A percentile compares a stretch with the other conserved stretches of the same genome.
Conservation (phyloP, 2,113 vertebrate genomes). For the Aphyosemion australe region DNA sequence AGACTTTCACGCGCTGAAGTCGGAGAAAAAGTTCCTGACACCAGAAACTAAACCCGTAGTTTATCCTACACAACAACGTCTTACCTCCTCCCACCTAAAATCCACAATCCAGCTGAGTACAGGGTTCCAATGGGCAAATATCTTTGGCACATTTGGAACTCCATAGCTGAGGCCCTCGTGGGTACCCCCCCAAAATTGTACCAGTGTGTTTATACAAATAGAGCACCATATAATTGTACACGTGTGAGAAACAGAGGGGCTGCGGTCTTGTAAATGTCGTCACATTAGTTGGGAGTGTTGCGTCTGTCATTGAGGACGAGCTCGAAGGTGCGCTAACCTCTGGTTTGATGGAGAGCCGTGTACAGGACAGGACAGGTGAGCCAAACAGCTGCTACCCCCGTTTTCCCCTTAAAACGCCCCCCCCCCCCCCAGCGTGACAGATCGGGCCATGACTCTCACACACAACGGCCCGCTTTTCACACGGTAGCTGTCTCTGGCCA, state of each 20-base stretch:
- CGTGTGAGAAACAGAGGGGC: slow-evolving; percentile 61
- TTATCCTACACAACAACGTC: slow-evolving; percentile 21
- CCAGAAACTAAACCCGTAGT: slow-evolving; percentile 23
- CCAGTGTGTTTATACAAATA: slow-evolving; percentile 45
- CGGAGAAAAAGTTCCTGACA: slow-evolving; percentile 39
- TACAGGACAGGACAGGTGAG: slow-evolving; percentile 77
- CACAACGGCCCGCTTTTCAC: slow-evolving; percentile 68
- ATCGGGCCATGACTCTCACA: slow-evolving; percentile 70
- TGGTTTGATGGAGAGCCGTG: slow-evolving; percentile 72
- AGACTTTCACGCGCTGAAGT: slow-evolving; percentile 45
- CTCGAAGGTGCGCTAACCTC: slow-evolving; percentile 43
- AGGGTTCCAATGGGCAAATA: too few species aligned
- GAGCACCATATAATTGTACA: slow-evolving; percentile 70
- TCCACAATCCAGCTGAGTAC: slow-evolving; percentile 13
- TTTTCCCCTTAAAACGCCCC: slow-evolving; percentile 45
- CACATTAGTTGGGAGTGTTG: slow-evolving; percentile 65
- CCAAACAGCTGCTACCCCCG: slow-evolving; percentile 71
- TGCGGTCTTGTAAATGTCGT: slow-evolving; percentile 61
- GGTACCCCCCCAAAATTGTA: slow-evolving; percentile 22
- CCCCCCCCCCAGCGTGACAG: slow-evolving; percentile 63
- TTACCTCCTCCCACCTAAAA: slow-evolving; percentile 26
- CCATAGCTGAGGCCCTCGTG: slow-evolving; percentile 36
- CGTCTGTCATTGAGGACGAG: slow-evolving; percentile 52
- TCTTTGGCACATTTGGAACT: too few species aligned
- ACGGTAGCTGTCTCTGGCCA: slow-evolving; percentile 74